Evolutionary conservation across 2,797 vertebrate species (phyloP).

Genomic region (Acanthiza pusilla): DNA sequence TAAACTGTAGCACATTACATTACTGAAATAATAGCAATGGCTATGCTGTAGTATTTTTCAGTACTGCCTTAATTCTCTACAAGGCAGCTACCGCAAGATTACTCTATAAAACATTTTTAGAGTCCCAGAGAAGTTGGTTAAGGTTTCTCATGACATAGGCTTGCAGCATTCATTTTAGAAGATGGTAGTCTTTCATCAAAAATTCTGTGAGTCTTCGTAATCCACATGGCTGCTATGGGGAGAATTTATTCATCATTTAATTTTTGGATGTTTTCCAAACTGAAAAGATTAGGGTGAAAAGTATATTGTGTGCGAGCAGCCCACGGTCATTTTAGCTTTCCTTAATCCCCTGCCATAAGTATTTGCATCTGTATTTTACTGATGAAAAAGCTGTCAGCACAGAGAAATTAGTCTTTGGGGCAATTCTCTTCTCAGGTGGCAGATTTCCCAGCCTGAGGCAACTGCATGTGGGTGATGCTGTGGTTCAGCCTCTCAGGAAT

Average conservation of each 20-base stretch:
- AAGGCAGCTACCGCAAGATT: constrained; percentile 27
- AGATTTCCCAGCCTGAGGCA: not conserved
- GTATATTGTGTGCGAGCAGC: not conserved
- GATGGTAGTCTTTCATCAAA: constrained; percentile 16
- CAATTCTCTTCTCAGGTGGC: not conserved
- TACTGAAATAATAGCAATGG: constrained; percentile 30
- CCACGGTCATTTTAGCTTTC: not conserved
- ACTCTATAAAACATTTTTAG: constrained; percentile 59
- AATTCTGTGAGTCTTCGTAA: constrained; percentile 14
- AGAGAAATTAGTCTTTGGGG: not conserved
- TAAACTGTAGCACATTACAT: not conserved
- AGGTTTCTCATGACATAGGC: not conserved
- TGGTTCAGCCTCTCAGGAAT: not conserved
- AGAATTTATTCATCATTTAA: constrained; percentile 17
- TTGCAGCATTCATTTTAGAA: constrained; percentile 10
- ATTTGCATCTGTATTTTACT: constrained; percentile 16
- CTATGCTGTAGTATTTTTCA: constrained; percentile 28
- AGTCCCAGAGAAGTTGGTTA: constrained; percentile 24
- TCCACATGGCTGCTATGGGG: not conserved
- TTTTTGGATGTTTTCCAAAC: constrained; percentile 21
- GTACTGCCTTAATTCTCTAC: constrained; percentile 11
- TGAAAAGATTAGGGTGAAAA: constrained; percentile 29
- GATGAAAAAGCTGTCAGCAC: constrained; percentile 11
- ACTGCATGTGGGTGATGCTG: not conserved
- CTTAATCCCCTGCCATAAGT: not conserved